Evolutionary conservation across 2,797 vertebrate species (phyloP).

Genomic region (Trachurus trachurus): DNA sequence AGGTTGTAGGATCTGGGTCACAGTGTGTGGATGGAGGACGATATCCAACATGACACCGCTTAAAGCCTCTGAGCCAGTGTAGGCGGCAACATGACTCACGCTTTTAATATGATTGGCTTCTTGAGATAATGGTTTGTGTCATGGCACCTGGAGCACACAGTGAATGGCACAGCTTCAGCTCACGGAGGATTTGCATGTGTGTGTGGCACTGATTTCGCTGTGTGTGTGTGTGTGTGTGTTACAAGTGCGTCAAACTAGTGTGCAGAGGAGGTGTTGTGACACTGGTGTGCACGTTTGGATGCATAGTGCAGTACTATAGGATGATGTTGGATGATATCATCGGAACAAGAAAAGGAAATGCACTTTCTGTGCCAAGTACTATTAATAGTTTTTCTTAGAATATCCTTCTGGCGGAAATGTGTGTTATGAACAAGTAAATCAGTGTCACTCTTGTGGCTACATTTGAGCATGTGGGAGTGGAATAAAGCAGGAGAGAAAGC

Average conservation of each 20-base stretch:
- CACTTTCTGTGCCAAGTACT: conserved; percentile 52
- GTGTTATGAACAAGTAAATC: conserved; percentile 39
- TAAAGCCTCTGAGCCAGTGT: conserved; percentile 78
- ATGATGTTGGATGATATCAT: conserved; percentile 38
- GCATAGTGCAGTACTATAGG: neutral
- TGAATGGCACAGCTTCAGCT: conserved; percentile 42
- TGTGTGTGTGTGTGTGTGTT: conserved; percentile 1
- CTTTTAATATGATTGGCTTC: conserved; percentile 83
- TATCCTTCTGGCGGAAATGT: conserved; percentile 47
- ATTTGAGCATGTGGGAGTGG: conserved; percentile 13
- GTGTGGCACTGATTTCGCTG: neutral
- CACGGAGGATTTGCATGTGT: conserved; percentile 37
- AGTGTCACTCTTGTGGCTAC: conserved; percentile 28
- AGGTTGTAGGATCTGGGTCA: conserved; percentile 78
- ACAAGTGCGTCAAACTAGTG: conserved; percentile 32
- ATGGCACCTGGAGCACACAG: conserved; percentile 78
- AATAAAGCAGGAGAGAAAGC: conserved; percentile 17
- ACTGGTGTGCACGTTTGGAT: conserved; percentile 5
- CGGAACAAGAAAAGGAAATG: conserved; percentile 33
- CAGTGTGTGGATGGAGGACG: conserved; percentile 65
- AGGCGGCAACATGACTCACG: conserved; percentile 79
- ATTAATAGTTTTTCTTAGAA: conserved; percentile 63
- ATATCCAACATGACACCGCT: conserved; percentile 79
- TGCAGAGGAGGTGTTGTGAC: conserved; percentile 23
- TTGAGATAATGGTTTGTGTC: conserved; percentile 80